Conservation (phyloP, 2,888 invertebrate genomes). For the Pegoplata infirma region DNA sequence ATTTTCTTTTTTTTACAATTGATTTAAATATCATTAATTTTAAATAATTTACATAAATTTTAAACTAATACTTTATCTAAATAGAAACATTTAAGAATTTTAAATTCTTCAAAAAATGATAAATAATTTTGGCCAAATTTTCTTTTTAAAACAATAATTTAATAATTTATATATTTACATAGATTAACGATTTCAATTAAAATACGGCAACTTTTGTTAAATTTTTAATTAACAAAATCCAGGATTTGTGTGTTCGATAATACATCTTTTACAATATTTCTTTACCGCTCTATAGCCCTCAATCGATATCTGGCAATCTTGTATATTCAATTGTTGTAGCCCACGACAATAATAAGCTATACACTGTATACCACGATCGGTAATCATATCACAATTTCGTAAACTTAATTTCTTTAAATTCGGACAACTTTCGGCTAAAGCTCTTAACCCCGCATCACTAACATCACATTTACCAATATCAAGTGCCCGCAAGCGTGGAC, state of each 20-base stretch:
- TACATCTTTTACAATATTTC: conserved; percentile 93
- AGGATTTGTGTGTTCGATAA: conserved; percentile 97
- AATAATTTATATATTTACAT: neutral
- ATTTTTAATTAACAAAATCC: conserved; percentile 86
- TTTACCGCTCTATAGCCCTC: conserved; percentile 95
- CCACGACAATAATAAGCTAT: conserved; percentile 94
- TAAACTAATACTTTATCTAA: conserved; percentile 28
- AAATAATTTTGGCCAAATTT: conserved; percentile 14
- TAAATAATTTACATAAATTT: conserved; percentile 52
- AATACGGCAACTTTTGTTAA: neutral
- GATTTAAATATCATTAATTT: conserved; percentile 41
- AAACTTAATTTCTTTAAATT: conserved; percentile 93
- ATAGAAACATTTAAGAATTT: conserved; percentile 8
- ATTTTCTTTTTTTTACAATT: conserved; percentile 51
- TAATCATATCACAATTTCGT: conserved; percentile 93
- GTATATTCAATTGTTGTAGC: conserved; percentile 93
- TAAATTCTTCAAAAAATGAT: neutral
- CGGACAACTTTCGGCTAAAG: conserved; percentile 92
- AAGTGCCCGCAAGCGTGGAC: conserved; percentile 90
- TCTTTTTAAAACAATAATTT: neutral
- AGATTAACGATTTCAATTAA: neutral
- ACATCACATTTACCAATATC: conserved; percentile 97
- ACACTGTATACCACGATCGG: conserved; percentile 91
- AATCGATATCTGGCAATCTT: conserved; percentile 93
- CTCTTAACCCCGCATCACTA: conserved; percentile 91